A percentile compares a stretch with the other conserved stretches of the same genome.
Conservation (phyloP, 2,797 vertebrate genomes). For the Malurus leucopterus region DNA sequence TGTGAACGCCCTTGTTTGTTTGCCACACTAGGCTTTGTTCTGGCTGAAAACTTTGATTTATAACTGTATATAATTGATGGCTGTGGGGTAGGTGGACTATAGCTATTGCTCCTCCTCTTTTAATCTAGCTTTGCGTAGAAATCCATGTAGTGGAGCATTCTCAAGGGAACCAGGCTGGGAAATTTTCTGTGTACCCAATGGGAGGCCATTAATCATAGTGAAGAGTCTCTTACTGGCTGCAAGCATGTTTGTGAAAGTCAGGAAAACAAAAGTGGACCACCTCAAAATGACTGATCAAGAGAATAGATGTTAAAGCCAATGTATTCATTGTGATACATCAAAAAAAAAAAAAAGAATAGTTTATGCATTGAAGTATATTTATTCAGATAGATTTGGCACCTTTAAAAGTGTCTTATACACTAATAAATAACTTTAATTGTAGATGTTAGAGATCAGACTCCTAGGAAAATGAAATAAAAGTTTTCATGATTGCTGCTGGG, state of each 20-base stretch:
- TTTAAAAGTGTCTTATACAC: slow-evolving; percentile 13
- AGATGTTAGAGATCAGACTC: neutral
- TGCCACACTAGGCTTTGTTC: slow-evolving; percentile 76
- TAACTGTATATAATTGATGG: slow-evolving; percentile 80
- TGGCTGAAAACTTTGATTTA: slow-evolving; percentile 81
- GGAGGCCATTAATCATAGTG: slow-evolving; percentile 79
- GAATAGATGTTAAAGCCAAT: slow-evolving; percentile 70
- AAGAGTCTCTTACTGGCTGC: slow-evolving; percentile 67
- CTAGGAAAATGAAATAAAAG: neutral
- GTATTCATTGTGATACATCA: slow-evolving; percentile 69
- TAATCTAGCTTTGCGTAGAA: slow-evolving; percentile 81
- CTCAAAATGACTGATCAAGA: slow-evolving; percentile 71
- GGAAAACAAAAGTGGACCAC: slow-evolving; percentile 76
- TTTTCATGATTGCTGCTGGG: neutral
- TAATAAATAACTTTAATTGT: neutral
- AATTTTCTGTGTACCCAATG: slow-evolving; percentile 77
- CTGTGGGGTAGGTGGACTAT: slow-evolving; percentile 72
- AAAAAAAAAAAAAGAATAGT: slow-evolving; percentile 1
- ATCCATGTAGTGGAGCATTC: slow-evolving; percentile 74
- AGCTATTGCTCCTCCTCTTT: slow-evolving; percentile 79
- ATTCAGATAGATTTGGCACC: neutral
- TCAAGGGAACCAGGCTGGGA: slow-evolving; percentile 78
- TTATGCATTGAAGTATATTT: neutral
- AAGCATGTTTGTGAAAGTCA: slow-evolving; percentile 74
- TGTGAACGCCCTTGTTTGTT: slow-evolving; percentile 77